Percentiles rank a stretch among this genome's conserved stretches.
Conservation (phyloP, 2,888 invertebrate species). For the Caenorhabditis imperialis region DNA sequence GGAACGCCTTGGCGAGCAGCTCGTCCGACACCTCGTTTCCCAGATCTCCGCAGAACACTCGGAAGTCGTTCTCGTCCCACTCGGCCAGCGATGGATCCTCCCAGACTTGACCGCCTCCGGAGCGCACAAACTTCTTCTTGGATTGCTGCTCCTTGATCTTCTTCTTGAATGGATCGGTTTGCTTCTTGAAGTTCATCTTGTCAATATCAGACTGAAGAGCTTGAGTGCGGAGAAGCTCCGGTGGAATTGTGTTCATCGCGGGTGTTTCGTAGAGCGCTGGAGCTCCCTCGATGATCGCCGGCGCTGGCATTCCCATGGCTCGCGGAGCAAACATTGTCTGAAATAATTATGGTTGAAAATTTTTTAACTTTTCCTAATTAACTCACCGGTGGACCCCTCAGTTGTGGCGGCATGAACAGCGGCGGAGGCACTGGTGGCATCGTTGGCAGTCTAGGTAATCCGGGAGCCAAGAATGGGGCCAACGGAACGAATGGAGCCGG, state of each 20-base stretch:
- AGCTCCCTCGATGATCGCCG: constrained; percentile 58
- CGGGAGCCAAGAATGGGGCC: constrained; percentile 32
- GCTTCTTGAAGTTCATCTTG: constrained; percentile 68
- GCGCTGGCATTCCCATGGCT: constrained; percentile 22
- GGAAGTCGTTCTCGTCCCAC: constrained; percentile 96
- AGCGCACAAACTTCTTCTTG: constrained; percentile 75
- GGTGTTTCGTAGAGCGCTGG: constrained; percentile 58
- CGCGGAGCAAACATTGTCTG: constrained; percentile 31
- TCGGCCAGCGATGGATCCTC: constrained; percentile 93
- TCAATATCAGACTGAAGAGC: constrained; percentile 72
- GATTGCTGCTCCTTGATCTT: constrained; percentile 71
- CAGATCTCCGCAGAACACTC: constrained; percentile 98
- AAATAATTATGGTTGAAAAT: constrained; percentile 9
- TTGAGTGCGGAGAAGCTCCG: constrained; percentile 42
- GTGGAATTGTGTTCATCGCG: constrained; percentile 35
- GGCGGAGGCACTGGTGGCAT: constrained; percentile 39
- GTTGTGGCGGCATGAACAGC: constrained; percentile 51
- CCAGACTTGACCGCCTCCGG: constrained; percentile 84
- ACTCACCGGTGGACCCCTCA: constrained; percentile 39
- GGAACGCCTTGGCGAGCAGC: constrained; percentile 93
- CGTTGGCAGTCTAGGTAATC: constrained; percentile 17
- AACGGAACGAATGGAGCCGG: constrained; percentile 27
- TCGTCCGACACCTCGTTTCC: constrained; percentile 98
- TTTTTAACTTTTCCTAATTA: background rate
- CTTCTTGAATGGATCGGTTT: constrained; percentile 61